Base-by-base conservation (phyloP, 2,888 invertebrate species). In the Andrena fulva region DNA sequence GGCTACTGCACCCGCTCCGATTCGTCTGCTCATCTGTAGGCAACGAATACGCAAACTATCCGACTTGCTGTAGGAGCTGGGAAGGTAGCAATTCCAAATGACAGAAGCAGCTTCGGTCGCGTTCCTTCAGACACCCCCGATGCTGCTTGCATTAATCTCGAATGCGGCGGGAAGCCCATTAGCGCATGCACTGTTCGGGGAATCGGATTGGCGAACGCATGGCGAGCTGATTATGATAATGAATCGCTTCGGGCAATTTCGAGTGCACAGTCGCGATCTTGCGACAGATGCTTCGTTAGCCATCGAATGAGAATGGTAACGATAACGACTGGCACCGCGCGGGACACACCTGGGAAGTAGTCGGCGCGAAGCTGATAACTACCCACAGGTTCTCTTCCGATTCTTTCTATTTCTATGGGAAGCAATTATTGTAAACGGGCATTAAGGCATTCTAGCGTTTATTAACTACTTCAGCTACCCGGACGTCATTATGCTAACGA, bases 221-320 rank as follows among this genome's bases (percentile, higher is more conserved):
- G 63, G 66, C 56, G 80, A 75, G 84, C 85, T 87, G 85, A 88
- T 89, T 88, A 88, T 85, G 82, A 73, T 85, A 89, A 89, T 87
- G 83, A 83, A 87, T 80, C 74, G 80, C 83, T 62, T 27, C 52
- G 52, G 74, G 80, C 82, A 69, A 86, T 81, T 83, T 63, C 75
- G 69, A 77, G 76, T 12, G 54, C 72, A 54, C 29, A 60, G 52
- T 75, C 67, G 66, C 77, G 80, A 79, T 69, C 78, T 63, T 63
- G 54, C 74, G 82, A 85, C 77, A 72, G 67, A 73, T 81, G 84
- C 63, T 77, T 80, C 74, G 76, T 82, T 87, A 87, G 29, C 64
- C 66, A 64, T 68, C 78, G 73, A 78, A 68, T 50, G 12, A 56
- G 42, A 50, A 31, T 27, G 48, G 50, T 12, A 64, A 59, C 69